phyloP scores from a whole-genome alignment of 2,888 invertebrate species.

The Tupiocoris notatus region DNA sequence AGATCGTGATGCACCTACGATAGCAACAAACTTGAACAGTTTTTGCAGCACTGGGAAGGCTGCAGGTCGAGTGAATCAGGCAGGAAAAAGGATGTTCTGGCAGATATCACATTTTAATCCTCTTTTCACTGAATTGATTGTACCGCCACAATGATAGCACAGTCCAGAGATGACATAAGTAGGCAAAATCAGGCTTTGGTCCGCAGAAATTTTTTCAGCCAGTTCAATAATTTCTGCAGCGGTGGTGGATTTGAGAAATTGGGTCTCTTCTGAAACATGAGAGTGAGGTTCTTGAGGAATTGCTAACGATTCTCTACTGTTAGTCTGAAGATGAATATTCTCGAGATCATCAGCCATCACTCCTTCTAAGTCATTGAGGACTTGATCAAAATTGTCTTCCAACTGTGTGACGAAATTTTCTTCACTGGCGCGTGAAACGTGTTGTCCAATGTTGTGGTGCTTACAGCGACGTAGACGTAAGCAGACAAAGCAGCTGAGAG shows the following conservation, averaged over 20 bases:
- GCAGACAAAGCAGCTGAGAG: slow-evolving; percentile 8
- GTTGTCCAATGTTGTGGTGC: no score
- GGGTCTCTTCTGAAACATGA: background rate
- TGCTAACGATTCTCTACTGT: slow-evolving; percentile 3
- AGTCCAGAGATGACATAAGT: slow-evolving; percentile 3
- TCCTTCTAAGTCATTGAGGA: background rate
- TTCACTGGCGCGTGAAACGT: no score
- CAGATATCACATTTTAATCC: slow-evolving; percentile 1
- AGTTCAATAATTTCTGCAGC: background rate
- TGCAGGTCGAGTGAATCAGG: no score
- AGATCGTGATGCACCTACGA: no score
- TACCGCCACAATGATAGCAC: slow-evolving; percentile 7
- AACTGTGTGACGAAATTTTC: no score
- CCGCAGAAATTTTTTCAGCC: background rate
- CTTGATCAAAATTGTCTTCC: background rate
- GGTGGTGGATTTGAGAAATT: background rate
- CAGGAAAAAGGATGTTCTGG: slow-evolving; percentile 1
- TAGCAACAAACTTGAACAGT: no score
- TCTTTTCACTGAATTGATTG: background rate
- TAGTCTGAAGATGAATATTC: background rate
- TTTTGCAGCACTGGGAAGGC: no score
- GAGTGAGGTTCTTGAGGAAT: background rate
- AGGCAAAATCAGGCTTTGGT: slow-evolving; percentile 1
- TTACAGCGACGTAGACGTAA: background rate
- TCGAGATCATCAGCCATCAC: background rate